Conservation (phyloP, 2,888 invertebrate species). For the Kuschelorhynchus macadamiae region DNA sequence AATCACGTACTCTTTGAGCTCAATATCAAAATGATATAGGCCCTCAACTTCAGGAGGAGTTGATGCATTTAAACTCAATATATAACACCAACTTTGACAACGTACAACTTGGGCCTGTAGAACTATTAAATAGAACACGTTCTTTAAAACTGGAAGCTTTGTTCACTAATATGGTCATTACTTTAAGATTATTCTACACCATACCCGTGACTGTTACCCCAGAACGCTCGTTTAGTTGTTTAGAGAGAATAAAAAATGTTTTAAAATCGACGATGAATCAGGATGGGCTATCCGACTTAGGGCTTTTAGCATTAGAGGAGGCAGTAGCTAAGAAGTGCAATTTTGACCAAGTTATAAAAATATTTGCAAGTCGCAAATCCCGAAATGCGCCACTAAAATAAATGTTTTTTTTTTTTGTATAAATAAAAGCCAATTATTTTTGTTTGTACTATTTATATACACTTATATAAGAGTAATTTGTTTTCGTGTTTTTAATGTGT, state of each 20-base stretch:
- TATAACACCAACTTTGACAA: slow-evolving; percentile 9
- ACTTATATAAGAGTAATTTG: no score
- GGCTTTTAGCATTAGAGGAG: slow-evolving; percentile 14
- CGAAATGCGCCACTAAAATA: slow-evolving; percentile 16
- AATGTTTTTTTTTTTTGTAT: not conserved
- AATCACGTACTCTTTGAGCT: not conserved
- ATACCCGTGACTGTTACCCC: slow-evolving; percentile 27
- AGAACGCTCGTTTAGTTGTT: slow-evolving; percentile 23
- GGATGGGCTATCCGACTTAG: slow-evolving; percentile 17
- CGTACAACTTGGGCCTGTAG: slow-evolving; percentile 13
- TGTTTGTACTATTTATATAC: no score
- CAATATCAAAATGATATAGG: slow-evolving; percentile 18
- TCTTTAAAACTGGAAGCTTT: slow-evolving; percentile 17
- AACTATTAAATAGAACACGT: slow-evolving; percentile 12
- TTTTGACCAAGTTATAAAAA: slow-evolving; percentile 22
- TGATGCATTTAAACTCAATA: slow-evolving; percentile 18
- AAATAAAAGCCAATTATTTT: no score
- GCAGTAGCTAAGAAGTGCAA: slow-evolving; percentile 15
- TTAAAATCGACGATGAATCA: slow-evolving; percentile 19
- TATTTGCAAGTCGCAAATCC: slow-evolving; percentile 15
- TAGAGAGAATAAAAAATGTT: slow-evolving; percentile 31
- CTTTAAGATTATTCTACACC: slow-evolving; percentile 34
- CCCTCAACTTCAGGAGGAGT: slow-evolving; percentile 11
- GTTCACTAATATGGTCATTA: slow-evolving; percentile 25
- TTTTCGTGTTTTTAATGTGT: no score